These are phyloP conservation scores for Rhinichthys klamathensis DNA, from an alignment of 2,113 vertebrate genomes.

Conservation along the genomic window DNA sequence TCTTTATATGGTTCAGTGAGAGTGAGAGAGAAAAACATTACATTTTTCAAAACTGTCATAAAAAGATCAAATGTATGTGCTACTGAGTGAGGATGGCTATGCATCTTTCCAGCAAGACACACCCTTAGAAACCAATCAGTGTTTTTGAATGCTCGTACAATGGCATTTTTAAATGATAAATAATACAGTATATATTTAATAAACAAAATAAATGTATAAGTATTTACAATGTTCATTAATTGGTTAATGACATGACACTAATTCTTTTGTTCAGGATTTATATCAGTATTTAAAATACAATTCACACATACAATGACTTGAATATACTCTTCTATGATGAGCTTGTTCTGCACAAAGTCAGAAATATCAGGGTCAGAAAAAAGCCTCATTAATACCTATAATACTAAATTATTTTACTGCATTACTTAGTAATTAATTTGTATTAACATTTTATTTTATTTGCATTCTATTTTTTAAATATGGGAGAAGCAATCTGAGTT, in stretches of 20 bases:
- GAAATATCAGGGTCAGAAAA: not conserved
- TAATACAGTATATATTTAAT: not conserved
- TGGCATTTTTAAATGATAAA: not conserved
- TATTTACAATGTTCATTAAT: not conserved
- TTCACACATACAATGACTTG: not conserved
- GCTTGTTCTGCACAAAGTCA: not conserved
- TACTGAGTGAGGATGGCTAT: not conserved
- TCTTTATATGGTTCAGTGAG: constrained; percentile 11
- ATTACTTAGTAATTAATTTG: too few species aligned
- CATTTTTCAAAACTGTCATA: not conserved
- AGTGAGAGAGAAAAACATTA: not conserved
- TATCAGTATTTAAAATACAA: not conserved
- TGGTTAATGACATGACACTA: not conserved
- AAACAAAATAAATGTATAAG: not conserved
- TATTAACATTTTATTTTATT: not conserved
- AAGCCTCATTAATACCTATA: not conserved
- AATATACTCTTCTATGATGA: not conserved
- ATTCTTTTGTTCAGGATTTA: not conserved
- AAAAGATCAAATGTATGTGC: not conserved
- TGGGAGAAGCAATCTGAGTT: not conserved
- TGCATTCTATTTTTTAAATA: not conserved
- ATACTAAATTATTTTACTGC: not conserved
- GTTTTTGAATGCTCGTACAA: not conserved
- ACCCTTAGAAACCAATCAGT: not conserved
- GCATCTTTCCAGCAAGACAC: not conserved